Percentiles rank a stretch among this genome's conserved stretches.
These are phyloP conservation scores for Myrmecophaga tridactyla DNA, from an alignment of 2,113 vertebrate species.

Conservation along the genomic window DNA sequence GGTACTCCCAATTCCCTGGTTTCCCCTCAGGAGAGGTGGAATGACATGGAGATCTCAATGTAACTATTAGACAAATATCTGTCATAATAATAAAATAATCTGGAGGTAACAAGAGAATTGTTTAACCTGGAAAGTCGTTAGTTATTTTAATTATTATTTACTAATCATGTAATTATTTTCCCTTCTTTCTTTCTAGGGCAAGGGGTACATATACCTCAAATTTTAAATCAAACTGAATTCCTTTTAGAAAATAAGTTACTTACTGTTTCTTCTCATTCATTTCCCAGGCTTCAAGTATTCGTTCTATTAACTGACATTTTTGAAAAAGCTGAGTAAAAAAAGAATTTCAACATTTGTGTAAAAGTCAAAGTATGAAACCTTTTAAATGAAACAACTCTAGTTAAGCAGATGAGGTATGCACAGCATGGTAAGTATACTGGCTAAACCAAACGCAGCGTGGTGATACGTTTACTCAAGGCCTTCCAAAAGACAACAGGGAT, in stretches of 20 bases:
- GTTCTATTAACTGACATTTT: conserved; percentile 97
- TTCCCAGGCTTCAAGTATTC: conserved; percentile 97
- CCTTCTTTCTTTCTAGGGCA: neutral
- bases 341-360: neutral
- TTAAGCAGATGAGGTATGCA: neutral
- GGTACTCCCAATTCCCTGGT: neutral
- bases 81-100: neutral
- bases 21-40: neutral
- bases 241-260: conserved; percentile 79
- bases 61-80: neutral
- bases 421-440: neutral
- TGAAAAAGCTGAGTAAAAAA: conserved; percentile 90
- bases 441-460: accelerated
- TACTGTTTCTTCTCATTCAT: conserved; percentile 99
- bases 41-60: neutral
- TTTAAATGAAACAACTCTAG: neutral
- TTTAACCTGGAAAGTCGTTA: neutral
- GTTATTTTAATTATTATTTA: too few species aligned
- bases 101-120: neutral
- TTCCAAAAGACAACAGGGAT: neutral
- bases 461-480: accelerated
- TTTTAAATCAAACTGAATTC: neutral
- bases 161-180: neutral
- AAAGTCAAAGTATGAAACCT: neutral
- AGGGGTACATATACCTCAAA: neutral